Percentiles rank a stretch among this genome's conserved stretches.
Evolutionary conservation across 2,888 invertebrate genomes (phyloP).

Genomic region (Cosmia pyralina): DNA sequence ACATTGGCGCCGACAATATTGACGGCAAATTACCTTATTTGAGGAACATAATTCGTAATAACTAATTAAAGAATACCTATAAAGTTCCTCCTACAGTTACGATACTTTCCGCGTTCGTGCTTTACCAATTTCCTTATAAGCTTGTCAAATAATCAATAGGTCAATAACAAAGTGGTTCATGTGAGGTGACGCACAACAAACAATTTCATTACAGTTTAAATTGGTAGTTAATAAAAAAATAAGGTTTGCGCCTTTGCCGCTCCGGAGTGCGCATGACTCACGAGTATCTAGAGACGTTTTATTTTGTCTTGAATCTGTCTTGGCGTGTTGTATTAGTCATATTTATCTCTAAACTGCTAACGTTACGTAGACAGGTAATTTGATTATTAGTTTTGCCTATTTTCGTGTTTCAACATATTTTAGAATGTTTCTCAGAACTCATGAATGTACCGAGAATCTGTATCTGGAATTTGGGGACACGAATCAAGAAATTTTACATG

Average conservation of each 20-base stretch:
- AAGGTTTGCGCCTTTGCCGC: constrained; percentile 68
- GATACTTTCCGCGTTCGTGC: constrained; percentile 14
- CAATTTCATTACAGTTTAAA: constrained; percentile 80
- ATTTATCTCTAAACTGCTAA: constrained; percentile 62
- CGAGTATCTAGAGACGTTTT: constrained; percentile 69
- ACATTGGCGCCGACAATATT: not conserved
- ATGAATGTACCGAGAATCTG: constrained; percentile 30
- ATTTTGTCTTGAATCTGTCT: constrained; percentile 73
- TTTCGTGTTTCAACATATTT: constrained; percentile 44
- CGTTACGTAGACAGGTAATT: constrained; percentile 44
- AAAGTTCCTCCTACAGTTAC: constrained; percentile 4
- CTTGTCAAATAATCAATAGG: constrained; percentile 63
- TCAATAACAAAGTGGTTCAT: constrained; percentile 61
- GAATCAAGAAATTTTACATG: not conserved
- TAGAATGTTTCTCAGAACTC: constrained; percentile 23
- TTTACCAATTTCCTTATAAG: constrained; percentile 35
- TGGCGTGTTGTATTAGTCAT: constrained; percentile 73
- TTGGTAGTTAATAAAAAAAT: constrained; percentile 82
- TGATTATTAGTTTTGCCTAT: constrained; percentile 45
- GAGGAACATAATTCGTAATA: not conserved
- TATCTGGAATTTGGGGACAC: constrained; percentile 22
- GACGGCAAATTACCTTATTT: not conserved
- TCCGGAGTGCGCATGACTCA: constrained; percentile 77
- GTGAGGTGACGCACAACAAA: constrained; percentile 70
- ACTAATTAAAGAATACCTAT: not conserved